Percentiles rank a stretch among this genome's conserved stretches.
phyloP scores from a whole-genome alignment of 1,140 invertebrate genomes.

The Macrobrachium nipponense region DNA sequence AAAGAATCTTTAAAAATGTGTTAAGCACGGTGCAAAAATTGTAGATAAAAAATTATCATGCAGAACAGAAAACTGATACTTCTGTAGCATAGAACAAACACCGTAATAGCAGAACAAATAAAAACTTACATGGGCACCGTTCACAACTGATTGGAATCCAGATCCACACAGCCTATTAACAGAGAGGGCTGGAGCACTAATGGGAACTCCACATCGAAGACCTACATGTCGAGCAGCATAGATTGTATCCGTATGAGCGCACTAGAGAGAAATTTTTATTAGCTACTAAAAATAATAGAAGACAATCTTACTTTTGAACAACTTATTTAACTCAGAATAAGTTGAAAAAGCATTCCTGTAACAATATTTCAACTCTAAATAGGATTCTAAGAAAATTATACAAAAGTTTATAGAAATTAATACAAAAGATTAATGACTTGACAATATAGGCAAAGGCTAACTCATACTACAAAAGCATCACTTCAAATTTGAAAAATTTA shows the following conservation, averaged over 20 bases:
- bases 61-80: not conserved
- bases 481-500: too few relatives aligned
- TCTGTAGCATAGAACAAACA: not conserved
- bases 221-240: slow-evolving; percentile 89
- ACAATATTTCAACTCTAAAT: too few relatives aligned
- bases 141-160: slow-evolving; percentile 94
- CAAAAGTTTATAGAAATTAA: too few relatives aligned
- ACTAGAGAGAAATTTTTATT: slow-evolving; percentile 70
- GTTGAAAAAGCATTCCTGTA: too few relatives aligned
- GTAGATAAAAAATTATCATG: not conserved
- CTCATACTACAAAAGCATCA: too few relatives aligned
- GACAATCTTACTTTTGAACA: not conserved
- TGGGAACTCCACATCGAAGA: slow-evolving; percentile 85
- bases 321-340: too few relatives aligned
- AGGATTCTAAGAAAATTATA: too few relatives aligned
- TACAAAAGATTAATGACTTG: too few relatives aligned
- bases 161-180: slow-evolving; percentile 94
- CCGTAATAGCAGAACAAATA: not conserved
- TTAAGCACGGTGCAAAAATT: not conserved
- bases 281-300: not conserved
- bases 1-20: not conserved
- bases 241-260: slow-evolving; percentile 83
- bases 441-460: too few relatives aligned
- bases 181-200: slow-evolving; percentile 82
- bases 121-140: slow-evolving; percentile 84